Percentiles rank a stretch among this genome's conserved stretches.
phyloP scores from a whole-genome alignment of 2,113 vertebrate species.

The Acanthisitta chloris region DNA sequence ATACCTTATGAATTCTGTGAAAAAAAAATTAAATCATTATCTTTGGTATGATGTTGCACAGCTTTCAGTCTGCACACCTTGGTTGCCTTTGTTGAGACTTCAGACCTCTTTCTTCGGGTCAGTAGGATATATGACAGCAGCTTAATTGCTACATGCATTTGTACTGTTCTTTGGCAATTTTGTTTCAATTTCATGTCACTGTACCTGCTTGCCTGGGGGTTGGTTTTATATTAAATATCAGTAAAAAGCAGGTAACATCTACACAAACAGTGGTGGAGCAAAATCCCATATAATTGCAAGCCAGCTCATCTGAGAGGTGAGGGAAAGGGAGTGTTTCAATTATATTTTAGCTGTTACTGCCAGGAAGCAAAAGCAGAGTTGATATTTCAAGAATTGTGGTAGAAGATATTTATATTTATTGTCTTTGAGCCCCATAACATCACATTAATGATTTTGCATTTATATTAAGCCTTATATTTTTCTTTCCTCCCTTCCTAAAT shows the following conservation, averaged over 20 bases:
- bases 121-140: slow-evolving; percentile 63
- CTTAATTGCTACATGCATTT: slow-evolving; percentile 74
- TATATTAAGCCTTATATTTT: background rate
- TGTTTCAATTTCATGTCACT: slow-evolving; percentile 55
- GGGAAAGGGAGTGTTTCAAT: slow-evolving; percentile 16
- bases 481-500: background rate
- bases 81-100: background rate
- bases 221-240: slow-evolving; percentile 70
- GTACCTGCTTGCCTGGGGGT: slow-evolving; percentile 26
- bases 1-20: background rate
- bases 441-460: background rate
- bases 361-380: background rate
- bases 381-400: background rate
- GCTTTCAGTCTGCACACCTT: background rate
- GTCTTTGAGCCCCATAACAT: background rate
- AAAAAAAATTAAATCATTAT: background rate
- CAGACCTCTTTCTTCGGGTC: background rate
- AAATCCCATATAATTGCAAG: slow-evolving; percentile 41
- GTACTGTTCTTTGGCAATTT: slow-evolving; percentile 54
- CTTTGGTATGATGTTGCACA: background rate
- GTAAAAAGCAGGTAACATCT: slow-evolving; percentile 51
- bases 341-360: slow-evolving; percentile 19
- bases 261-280: slow-evolving; percentile 15
- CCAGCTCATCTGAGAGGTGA: background rate
- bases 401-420: background rate